phyloP scores from a whole-genome alignment of 2,797 vertebrate genomes.

The Scolopax bukidnonensis region DNA sequence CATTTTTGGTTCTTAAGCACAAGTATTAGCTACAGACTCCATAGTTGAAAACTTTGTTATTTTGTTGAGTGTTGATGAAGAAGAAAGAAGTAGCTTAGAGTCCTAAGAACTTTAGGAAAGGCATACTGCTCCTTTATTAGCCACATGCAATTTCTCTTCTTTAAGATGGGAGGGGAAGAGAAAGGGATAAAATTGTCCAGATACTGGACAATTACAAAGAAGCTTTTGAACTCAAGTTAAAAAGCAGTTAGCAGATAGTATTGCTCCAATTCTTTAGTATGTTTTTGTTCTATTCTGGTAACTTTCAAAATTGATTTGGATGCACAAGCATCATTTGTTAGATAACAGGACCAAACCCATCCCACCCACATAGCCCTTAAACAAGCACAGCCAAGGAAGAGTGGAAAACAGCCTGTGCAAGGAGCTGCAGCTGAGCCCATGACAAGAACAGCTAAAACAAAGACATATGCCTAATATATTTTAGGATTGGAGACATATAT shows the following conservation, averaged over 20 bases:
- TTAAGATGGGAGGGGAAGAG: background rate
- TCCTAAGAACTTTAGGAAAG: background rate
- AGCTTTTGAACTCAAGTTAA: background rate
- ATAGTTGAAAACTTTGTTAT: background rate
- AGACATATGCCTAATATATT: background rate
- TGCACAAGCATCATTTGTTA: background rate
- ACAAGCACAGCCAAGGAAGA: background rate
- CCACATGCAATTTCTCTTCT: background rate
- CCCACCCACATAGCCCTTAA: background rate
- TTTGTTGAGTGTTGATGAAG: background rate
- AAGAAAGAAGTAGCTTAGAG: background rate
- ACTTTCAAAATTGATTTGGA: background rate
- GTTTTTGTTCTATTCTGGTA: background rate
- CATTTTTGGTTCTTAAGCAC: background rate
- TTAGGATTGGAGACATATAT: background rate
- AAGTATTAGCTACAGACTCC: background rate
- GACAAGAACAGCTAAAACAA: background rate
- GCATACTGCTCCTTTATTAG: background rate
- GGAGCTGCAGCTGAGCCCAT: background rate
- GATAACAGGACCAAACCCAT: background rate
- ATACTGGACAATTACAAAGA: background rate
- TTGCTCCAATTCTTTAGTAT: background rate
- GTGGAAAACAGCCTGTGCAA: background rate
- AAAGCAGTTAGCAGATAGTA: background rate
- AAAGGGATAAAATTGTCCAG: background rate